Evolutionary conservation across 2,113 vertebrate genomes (phyloP), one percentile per base, ranked within the genome.

Genomic region (Solea solea): DNA sequence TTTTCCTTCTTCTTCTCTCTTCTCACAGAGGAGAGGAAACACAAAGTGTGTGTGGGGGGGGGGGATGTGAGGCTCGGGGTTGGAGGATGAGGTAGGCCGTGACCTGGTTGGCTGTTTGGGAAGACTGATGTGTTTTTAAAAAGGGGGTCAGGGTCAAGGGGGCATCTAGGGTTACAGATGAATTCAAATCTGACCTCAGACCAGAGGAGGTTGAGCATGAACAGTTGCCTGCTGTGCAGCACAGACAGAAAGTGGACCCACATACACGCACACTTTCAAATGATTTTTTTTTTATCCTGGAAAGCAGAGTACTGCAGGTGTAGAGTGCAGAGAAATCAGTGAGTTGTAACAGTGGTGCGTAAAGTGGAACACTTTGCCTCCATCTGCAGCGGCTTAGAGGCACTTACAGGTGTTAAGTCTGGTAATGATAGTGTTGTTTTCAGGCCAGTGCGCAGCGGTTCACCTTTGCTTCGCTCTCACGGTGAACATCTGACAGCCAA

Each of bases 371-470:
- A 69, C 55, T 76, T 83, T 48, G 68, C 73, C 51, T 78, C 57
- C 76, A 77, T 80, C 67, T 75, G 73, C 51, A 66, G 64, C 51
- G 59, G 71, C 65, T 82, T 65, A 74, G 57, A 78, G 69, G 70
- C 69, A 80, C 64, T 78, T 74, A 71, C 70, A 85, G 74, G 80
- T 81, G 82, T 67, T 68, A 69, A 66, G 71, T 75, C 77, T 70
- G 45, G 58, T 74, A 70, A 86, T 82, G 64, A 69, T 59, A 65
- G 55, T 45, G 55, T 56, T 68, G 63, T 78, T 84, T 83, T 61
- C 64, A 75, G 64, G 53, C 49, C 64, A 80, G 16, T 64, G 64
- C 76, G 76, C 68, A 72, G 57, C 10, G 2, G 59, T 50, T 40
- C 14, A 39, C 42, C 54, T 78, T 46, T 49, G 46, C 56, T 64